These are phyloP conservation scores for Luidia sarsii DNA, from an alignment of 53 echinoderm and acorn worm genomes.

Conservation along the genomic window DNA sequence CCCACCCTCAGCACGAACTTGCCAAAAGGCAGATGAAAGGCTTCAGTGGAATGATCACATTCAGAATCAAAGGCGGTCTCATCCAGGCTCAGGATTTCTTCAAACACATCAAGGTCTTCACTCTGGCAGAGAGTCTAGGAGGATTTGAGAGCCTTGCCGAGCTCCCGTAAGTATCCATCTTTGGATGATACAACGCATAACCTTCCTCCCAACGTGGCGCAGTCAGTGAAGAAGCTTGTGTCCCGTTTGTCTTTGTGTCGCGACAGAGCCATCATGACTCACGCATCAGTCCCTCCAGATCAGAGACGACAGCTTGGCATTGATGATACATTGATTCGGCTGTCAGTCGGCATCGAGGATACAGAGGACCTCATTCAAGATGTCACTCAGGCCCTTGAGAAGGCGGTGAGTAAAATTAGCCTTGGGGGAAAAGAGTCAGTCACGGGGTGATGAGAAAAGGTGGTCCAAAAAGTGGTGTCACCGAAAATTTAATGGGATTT, in stretches of 20 bases:
- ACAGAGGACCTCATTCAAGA: constrained; percentile 75
- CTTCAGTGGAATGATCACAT: constrained; percentile 91
- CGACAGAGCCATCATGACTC: constrained; percentile 87
- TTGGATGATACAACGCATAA: no score
- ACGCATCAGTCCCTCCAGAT: constrained; percentile 91
- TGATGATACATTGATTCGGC: constrained; percentile 80
- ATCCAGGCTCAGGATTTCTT: constrained; percentile 76
- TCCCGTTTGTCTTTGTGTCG: constrained; percentile 10
- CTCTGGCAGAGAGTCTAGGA: constrained; percentile 95
- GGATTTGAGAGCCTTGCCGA: constrained; percentile 92
- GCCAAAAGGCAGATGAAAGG: constrained; percentile 92
- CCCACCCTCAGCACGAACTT: constrained; percentile 90
- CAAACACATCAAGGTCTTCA: constrained; percentile 81
- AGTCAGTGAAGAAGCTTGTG: no score
- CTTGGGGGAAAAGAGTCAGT: no score
- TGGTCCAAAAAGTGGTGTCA: no score
- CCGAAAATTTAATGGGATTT: no score
- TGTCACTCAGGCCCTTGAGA: constrained; percentile 71
- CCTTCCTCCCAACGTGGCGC: no score
- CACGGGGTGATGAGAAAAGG: no score
- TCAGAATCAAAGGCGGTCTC: constrained; percentile 79
- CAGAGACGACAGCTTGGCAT: constrained; percentile 76
- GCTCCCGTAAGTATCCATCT: constrained; percentile 95
- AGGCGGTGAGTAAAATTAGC: constrained; percentile 76
- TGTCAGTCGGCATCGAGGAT: constrained; percentile 92